These are phyloP conservation scores for Clusia tigrina DNA, from an alignment of 2,888 invertebrate species.

Conservation along the genomic window DNA sequence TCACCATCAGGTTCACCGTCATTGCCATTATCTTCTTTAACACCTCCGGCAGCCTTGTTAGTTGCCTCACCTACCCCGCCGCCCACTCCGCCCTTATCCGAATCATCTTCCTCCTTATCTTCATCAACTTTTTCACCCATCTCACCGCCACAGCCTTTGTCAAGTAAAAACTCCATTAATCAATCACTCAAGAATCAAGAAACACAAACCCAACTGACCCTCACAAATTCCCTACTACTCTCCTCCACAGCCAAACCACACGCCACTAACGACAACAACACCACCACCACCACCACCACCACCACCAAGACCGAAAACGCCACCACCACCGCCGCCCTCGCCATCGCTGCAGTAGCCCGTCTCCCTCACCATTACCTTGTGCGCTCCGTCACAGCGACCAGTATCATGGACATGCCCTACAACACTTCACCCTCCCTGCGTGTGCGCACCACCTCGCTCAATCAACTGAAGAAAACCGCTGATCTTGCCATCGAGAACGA, in stretches of 20 bases:
- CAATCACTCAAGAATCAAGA: slow-evolving; percentile 37
- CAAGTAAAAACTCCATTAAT: neutral
- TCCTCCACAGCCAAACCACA: slow-evolving; percentile 46
- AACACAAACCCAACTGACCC: slow-evolving; percentile 44
- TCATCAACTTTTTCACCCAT: slow-evolving; percentile 23
- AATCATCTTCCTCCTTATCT: slow-evolving; percentile 16
- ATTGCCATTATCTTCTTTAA: slow-evolving; percentile 19
- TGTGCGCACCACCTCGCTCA: slow-evolving; percentile 62
- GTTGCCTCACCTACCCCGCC: slow-evolving; percentile 29
- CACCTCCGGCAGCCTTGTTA: slow-evolving; percentile 15
- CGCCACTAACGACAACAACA: slow-evolving; percentile 28
- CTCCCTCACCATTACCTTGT: slow-evolving; percentile 45
- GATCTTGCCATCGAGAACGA: slow-evolving; percentile 66
- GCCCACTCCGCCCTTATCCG: slow-evolving; percentile 30
- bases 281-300: slow-evolving; percentile 29
- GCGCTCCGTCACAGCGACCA: slow-evolving; percentile 55
- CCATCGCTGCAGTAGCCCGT: slow-evolving; percentile 35
- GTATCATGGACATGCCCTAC: slow-evolving; percentile 63
- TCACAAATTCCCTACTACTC: slow-evolving; percentile 46
- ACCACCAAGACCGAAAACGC: slow-evolving; percentile 18
- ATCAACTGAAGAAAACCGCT: slow-evolving; percentile 60
- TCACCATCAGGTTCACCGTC: slow-evolving; percentile 17
- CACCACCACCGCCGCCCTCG: no score
- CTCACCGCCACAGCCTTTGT: slow-evolving; percentile 24
- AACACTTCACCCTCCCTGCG: slow-evolving; percentile 62